Conservation (phyloP, 1,140 invertebrate genomes). For the Leptinotarsa texana region DNA sequence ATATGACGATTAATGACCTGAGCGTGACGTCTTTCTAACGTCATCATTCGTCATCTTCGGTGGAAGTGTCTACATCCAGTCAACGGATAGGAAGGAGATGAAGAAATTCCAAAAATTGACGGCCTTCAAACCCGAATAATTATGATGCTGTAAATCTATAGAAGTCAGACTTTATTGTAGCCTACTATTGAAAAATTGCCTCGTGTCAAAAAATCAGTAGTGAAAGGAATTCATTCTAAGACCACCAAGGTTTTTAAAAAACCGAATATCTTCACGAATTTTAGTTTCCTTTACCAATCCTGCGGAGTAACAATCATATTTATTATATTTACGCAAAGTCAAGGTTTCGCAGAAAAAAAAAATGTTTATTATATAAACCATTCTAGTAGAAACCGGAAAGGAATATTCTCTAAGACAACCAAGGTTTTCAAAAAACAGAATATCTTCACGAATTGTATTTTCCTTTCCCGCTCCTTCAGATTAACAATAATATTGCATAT, state of each 20-base stretch:
- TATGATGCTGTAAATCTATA: too few relatives aligned
- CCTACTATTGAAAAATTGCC: too few relatives aligned
- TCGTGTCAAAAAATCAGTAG: too few relatives aligned
- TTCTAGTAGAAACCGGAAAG: not conserved
- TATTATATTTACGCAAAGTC: not conserved
- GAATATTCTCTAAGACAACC: not conserved
- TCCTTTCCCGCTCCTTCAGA: not conserved
- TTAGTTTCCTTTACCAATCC: not conserved
- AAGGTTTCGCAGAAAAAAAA: not conserved
- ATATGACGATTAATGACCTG: slow-evolving; percentile 10
- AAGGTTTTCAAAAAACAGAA: not conserved
- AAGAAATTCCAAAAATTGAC: too few relatives aligned
- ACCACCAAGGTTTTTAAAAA: not conserved
- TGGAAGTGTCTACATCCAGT: too few relatives aligned
- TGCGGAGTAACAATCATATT: not conserved
- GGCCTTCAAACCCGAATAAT: too few relatives aligned
- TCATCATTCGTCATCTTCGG: not conserved
- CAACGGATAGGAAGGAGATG: too few relatives aligned
- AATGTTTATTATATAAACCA: not conserved
- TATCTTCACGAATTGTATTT: not conserved
- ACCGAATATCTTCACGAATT: not conserved
- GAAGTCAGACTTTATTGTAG: too few relatives aligned
- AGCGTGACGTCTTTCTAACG: not conserved
- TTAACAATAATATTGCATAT: not conserved
- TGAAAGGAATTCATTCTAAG: too few relatives aligned